Conservation (phyloP, 2,797 vertebrate species). For the Lacerta viridis region DNA sequence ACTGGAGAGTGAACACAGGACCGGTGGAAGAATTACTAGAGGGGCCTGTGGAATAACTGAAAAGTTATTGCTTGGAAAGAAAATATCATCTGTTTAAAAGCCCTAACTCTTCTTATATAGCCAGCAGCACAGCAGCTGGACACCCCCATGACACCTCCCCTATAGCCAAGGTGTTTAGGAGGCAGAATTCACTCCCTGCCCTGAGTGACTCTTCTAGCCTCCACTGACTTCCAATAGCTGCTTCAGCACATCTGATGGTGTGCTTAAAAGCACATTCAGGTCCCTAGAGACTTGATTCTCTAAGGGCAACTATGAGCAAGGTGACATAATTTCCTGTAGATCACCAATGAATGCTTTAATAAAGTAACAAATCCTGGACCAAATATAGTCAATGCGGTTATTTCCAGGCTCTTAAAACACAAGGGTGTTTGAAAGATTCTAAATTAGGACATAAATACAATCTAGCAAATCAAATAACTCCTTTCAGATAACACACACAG, state of each 20-base stretch:
- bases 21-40: no score
- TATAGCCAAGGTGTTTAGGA: not conserved
- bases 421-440: constrained; percentile 11
- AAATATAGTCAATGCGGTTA: constrained; percentile 1
- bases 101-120: not conserved
- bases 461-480: constrained; percentile 15
- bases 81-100: not conserved
- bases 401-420: constrained; percentile 18
- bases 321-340: constrained; percentile 8
- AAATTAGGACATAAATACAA: not conserved
- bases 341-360: constrained; percentile 10
- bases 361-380: constrained; percentile 20
- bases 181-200: not conserved
- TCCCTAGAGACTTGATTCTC: not conserved
- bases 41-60: not conserved
- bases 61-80: not conserved
- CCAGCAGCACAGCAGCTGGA: not conserved
- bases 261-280: constrained; percentile 5
- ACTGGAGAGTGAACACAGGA: no score
- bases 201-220: not conserved
- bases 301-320: not conserved
- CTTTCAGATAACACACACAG: not conserved
- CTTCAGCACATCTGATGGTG: not conserved
- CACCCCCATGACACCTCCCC: not conserved
- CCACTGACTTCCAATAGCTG: not conserved